Evolutionary conservation across 2,888 invertebrate genomes (phyloP), one percentile per base, ranked within the genome.

Genomic region (Ctena decussata): DNA sequence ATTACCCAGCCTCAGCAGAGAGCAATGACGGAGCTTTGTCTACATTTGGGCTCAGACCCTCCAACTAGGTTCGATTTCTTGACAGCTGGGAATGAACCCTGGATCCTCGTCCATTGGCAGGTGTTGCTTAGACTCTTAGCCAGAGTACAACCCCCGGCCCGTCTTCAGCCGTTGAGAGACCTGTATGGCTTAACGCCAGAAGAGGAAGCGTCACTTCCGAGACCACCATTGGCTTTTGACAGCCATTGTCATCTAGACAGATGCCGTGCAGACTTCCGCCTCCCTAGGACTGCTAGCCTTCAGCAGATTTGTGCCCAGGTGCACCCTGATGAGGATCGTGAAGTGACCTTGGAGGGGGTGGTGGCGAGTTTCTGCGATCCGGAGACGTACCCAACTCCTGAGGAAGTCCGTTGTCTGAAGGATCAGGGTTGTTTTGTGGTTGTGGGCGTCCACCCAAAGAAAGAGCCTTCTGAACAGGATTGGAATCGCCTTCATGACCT

Each of bases 191-290:
- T 60, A 6, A 60, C 27, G 8, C 27, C 2, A 18, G 60, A 24
- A 30, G 60, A 60, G 24, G 60, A 60, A 6, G 30, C 60, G 3
- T 11, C 18, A 18, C 30, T 60, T 5, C 60, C 60, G 8, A 60
- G 39, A 37, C 70, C 24, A 8, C 37, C 70, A 12, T 3, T 39
- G n/a, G 70, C 70, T 37, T 70, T 70, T 24, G 70, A 70, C 39
- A 70, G 70, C 30, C 70, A 70, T 24, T 70, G 37, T 24, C 70
- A 70, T 37, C 70, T 70, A 15, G 70, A 70, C 30, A n/a, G 70
- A 39, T 39, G 39, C n/a, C 37, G 37, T n/a, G 5, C 8, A 21
- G 70, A 39, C 11, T 41, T 70, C 39, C 5, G 24, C 3, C 39
- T 70, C 1, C 70, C 70, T 2, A 3, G 21, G n/a, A 12, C 3